Evolutionary conservation across 2,113 vertebrate genomes (phyloP), one percentile per base, ranked within the genome.

Genomic region (Shinisaurus crocodilurus): DNA sequence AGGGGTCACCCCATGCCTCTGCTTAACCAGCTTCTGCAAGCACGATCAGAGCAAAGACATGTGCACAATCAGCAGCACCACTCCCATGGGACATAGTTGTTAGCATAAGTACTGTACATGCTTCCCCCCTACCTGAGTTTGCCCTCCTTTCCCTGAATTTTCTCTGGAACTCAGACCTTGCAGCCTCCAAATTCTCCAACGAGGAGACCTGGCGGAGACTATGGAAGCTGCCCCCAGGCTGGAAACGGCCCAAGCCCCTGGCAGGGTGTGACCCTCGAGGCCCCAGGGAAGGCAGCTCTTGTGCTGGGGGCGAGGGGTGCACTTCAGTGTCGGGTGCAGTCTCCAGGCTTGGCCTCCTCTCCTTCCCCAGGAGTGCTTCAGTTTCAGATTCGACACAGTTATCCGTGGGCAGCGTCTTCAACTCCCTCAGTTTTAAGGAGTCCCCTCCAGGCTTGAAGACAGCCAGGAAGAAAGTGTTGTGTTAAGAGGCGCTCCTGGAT

Each of bases 151-250:
- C 96, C 95, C 97, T 97, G n/a, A 97, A 93, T 88, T 96, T 97
- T 93, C 94, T 95, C 94, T 93, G 97, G 97, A 98, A 98, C 45
- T 98, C 97, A 43, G 96, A 97, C 95, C 97, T 97, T 95, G 98
- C 97, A 89, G 97, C 96, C 48, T 98, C 98, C 94, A 96, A 94
- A 37, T 98, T 98, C 96, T 98, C 98, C 94, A 98, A 96, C 9
- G 98, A 98, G 1, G 98, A 98, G 90, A 98, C 98, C 1, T 98
- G 97, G 67, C 98, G 96, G 90, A 99, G 97, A 97, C 98, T 98
- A 95, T 94, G 96, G 96, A 96, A 96, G 94, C 94, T 96, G 93
- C 95, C 95, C 95, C 92, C 91, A 0, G 93, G 92, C 85, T 88
- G 94, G 91, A 94, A 94, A 81, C 93, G 97, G 83, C 97, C 95